Conservation (phyloP, 2,888 invertebrate species). For the Ariolimax columbianus region DNA sequence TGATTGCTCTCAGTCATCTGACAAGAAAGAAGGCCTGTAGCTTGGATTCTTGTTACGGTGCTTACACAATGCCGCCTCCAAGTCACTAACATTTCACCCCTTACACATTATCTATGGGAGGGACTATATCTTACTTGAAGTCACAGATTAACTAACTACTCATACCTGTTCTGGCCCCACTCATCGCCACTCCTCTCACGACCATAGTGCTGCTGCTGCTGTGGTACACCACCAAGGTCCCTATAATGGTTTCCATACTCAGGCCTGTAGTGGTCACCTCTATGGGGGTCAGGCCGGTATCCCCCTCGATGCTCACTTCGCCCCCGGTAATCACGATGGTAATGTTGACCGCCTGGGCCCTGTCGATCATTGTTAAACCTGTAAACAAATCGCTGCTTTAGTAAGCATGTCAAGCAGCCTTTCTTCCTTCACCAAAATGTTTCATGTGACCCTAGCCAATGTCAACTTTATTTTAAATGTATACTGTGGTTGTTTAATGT, state of each 20-base stretch:
- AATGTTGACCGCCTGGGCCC: slow-evolving; percentile 60
- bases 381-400: slow-evolving; percentile 27
- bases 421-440: neutral
- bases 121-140: neutral
- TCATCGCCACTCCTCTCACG: slow-evolving; percentile 48
- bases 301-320: slow-evolving; percentile 52
- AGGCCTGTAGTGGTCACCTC: slow-evolving; percentile 62
- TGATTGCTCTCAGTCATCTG: too few species aligned
- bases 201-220: slow-evolving; percentile 27
- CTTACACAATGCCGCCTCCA: too few species aligned
- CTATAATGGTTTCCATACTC: slow-evolving; percentile 69
- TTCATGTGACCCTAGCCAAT: too few species aligned
- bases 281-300: slow-evolving; percentile 56
- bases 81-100: too few species aligned
- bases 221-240: slow-evolving; percentile 55
- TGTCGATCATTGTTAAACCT: slow-evolving; percentile 65
- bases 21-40: too few species aligned
- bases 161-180: slow-evolving; percentile 52
- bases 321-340: slow-evolving; percentile 57
- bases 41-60: too few species aligned
- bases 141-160: neutral
- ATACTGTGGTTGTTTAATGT: too few species aligned
- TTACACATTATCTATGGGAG: too few species aligned
- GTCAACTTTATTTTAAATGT: too few species aligned
- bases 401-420: neutral